Conservation (phyloP, 2,113 vertebrate species). For the Astur gentilis region DNA sequence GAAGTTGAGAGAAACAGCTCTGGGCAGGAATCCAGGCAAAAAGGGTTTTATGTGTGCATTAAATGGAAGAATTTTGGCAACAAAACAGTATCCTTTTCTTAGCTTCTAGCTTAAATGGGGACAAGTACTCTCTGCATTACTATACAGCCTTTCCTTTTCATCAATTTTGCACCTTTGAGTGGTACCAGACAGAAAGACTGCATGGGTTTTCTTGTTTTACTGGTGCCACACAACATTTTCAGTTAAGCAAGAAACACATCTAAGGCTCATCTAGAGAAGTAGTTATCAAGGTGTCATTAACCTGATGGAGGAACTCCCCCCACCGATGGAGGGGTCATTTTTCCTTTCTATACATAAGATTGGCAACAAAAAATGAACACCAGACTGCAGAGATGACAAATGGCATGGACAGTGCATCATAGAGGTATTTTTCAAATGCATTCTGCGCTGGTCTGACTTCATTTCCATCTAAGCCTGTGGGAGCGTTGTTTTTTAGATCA, state of each 20-base stretch:
- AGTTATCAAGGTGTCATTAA: not conserved
- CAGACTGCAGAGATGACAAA: not conserved
- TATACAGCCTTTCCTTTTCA: not conserved
- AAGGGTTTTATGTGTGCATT: not conserved
- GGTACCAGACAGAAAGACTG: not conserved
- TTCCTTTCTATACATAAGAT: not conserved
- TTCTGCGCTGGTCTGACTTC: not conserved
- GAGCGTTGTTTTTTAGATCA: not conserved
- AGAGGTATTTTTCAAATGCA: not conserved
- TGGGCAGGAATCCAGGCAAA: conserved; percentile 40
- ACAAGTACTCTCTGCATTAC: not conserved
- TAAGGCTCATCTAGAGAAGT: not conserved
- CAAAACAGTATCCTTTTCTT: conserved; percentile 22
- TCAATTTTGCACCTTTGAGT: not conserved
- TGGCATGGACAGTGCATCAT: not conserved
- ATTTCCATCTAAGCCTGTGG: not conserved
- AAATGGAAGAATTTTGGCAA: conserved; percentile 44
- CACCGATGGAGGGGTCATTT: not conserved
- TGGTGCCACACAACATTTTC: not conserved
- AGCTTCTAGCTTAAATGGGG: conserved; percentile 16
- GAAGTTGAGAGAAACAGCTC: conserved; percentile 48
- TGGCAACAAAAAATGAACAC: not conserved
- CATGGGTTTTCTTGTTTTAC: not conserved
- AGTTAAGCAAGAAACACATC: not conserved
- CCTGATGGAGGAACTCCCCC: not conserved